phyloP scores from a whole-genome alignment of 23 tunicate species.

The Ciona savignyi region DNA sequence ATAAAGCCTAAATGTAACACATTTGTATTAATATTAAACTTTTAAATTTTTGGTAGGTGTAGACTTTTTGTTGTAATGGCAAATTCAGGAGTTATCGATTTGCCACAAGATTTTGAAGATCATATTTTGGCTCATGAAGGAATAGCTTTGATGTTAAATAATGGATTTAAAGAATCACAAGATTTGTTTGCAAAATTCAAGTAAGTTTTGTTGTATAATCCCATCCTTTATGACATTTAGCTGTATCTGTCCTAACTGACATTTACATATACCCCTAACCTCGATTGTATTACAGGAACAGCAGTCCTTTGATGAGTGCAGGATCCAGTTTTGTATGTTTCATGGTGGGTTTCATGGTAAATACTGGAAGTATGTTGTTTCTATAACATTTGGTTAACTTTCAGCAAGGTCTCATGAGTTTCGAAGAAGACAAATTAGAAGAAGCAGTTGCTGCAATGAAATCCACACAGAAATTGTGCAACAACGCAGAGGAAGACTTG shows the following conservation, averaged over 20 bases:
- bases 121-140: constrained; percentile 80
- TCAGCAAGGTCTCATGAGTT: constrained; percentile 65
- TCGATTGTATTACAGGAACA: constrained; percentile 21
- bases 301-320: constrained; percentile 84
- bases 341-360: constrained; percentile 22
- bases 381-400: no score
- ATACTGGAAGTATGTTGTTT: no score
- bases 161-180: constrained; percentile 87
- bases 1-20: no score
- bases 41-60: no score
- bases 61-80: background rate
- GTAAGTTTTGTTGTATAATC: no score
- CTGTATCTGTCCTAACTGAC: no score
- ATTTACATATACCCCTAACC: no score
- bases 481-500: constrained; percentile 42
- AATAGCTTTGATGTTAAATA: constrained; percentile 60
- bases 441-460: constrained; percentile 42
- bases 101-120: constrained; percentile 72
- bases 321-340: constrained; percentile 70
- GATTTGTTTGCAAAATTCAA: constrained; percentile 60
- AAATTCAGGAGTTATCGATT: constrained; percentile 5
- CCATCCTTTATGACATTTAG: no score
- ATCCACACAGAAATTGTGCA: constrained; percentile 80
- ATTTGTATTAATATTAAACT: no score
- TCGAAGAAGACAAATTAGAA: constrained; percentile 71